phyloP scores from a whole-genome alignment of 2,888 invertebrate genomes.

The Acrobasis consociella region DNA sequence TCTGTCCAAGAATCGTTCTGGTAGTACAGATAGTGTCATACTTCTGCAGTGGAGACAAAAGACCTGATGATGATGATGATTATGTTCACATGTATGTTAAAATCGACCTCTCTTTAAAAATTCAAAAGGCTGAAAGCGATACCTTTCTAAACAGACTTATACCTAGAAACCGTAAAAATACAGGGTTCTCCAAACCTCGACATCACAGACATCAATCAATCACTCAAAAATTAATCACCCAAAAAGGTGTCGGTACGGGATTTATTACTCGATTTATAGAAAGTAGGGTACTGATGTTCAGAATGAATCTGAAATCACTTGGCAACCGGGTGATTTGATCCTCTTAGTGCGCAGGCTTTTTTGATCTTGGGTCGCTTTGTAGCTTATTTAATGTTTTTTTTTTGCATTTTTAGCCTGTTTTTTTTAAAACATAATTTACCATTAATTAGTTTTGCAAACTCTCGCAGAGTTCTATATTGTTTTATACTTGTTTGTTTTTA shows the following conservation, averaged over 20 bases:
- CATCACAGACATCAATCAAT: constrained; percentile 12
- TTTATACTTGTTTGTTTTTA: too few relatives aligned
- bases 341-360: not conserved
- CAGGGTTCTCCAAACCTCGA: not conserved
- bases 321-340: not conserved
- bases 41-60: too few relatives aligned
- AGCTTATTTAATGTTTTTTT: not conserved
- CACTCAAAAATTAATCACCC: constrained; percentile 9
- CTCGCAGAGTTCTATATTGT: too few relatives aligned
- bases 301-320: constrained; percentile 14
- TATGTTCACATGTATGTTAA: too few relatives aligned
- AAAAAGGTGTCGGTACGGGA: constrained; percentile 14
- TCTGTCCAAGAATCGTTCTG: too few relatives aligned
- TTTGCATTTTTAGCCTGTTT: too few relatives aligned
- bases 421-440: too few relatives aligned
- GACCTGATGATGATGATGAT: too few relatives aligned
- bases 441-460: too few relatives aligned
- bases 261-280: constrained; percentile 13
- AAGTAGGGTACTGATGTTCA: constrained; percentile 14
- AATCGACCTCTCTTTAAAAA: not conserved
- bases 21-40: too few relatives aligned
- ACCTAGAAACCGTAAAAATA: not conserved
- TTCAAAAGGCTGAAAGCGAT: not conserved
- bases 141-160: not conserved
- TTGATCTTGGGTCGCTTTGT: not conserved